Percentiles rank a stretch among this genome's conserved stretches.
Evolutionary conservation across 2,888 invertebrate genomes (phyloP).

Genomic region (Ennomos erosarius): DNA sequence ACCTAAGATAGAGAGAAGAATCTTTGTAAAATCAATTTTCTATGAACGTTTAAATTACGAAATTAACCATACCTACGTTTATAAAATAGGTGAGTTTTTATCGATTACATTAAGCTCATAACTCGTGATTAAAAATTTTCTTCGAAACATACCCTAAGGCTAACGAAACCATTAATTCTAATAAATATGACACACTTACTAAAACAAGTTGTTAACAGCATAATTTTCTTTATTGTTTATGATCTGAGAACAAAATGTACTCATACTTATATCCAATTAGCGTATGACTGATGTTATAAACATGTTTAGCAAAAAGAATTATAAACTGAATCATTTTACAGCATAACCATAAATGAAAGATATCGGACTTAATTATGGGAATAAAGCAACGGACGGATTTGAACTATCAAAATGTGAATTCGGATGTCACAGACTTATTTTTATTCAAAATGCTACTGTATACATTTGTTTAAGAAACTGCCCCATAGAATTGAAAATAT

Average conservation of each 20-base stretch:
- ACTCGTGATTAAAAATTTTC: too few relatives aligned
- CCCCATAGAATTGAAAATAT: conserved; percentile 27
- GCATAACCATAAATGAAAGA: conserved; percentile 21
- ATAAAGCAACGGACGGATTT: conserved; percentile 11
- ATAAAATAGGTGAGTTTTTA: too few relatives aligned
- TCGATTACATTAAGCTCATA: too few relatives aligned
- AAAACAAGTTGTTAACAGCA: conserved; percentile 9
- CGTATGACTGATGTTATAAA: conserved; percentile 24
- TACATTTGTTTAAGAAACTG: conserved; percentile 10
- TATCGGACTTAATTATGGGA: background rate
- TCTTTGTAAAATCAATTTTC: too few relatives aligned
- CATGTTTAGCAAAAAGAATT: conserved; percentile 20
- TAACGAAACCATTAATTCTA: conserved; percentile 6
- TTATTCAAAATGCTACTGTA: too few relatives aligned
- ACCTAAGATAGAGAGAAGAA: too few relatives aligned
- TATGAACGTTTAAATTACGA: too few relatives aligned
- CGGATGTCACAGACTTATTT: too few relatives aligned
- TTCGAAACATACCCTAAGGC: background rate
- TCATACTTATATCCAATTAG: conserved; percentile 13
- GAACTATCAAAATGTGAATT: conserved; percentile 10
- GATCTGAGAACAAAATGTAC: conserved; percentile 25
- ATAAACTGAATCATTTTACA: conserved; percentile 20
- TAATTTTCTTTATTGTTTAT: conserved; percentile 23
- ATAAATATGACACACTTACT: conserved; percentile 17
- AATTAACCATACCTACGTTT: too few relatives aligned